Conservation (phyloP, 2,113 vertebrate species). For the Mus spicilegus region DNA sequence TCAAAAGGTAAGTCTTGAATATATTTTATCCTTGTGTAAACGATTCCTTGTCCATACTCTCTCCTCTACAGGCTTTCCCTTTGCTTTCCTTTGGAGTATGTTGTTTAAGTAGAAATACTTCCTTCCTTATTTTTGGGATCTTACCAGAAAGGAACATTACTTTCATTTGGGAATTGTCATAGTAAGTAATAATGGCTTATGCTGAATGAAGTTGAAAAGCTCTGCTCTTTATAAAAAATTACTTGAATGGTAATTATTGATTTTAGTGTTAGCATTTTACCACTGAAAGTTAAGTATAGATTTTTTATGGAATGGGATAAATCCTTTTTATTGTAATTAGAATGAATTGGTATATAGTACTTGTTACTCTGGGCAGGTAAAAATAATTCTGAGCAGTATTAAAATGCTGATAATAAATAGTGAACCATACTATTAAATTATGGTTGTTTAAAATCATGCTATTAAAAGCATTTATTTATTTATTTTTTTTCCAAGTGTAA, state of each 20-base stretch:
- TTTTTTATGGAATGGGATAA: conserved; percentile 5
- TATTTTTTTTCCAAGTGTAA: not conserved
- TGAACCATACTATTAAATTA: not conserved
- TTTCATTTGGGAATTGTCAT: conserved; percentile 45
- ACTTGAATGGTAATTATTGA: conserved; percentile 45
- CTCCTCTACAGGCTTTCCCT: not conserved
- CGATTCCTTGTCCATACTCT: conserved; percentile 20
- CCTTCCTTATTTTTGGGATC: not conserved
- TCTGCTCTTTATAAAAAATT: conserved; percentile 27
- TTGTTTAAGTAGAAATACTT: conserved; percentile 23
- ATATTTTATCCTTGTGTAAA: conserved; percentile 34
- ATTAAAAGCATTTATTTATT: not conserved
- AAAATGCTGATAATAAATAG: conserved; percentile 1
- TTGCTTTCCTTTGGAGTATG: conserved; percentile 31
- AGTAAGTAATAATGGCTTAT: conserved; percentile 39
- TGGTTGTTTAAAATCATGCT: conserved; percentile 22
- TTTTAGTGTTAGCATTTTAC: conserved; percentile 68
- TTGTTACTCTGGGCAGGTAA: not conserved
- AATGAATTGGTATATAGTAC: conserved; percentile 2
- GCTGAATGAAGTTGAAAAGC: conserved; percentile 43
- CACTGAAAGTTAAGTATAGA: conserved; percentile 33
- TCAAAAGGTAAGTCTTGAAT: conserved; percentile 93
- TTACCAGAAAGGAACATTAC: conserved; percentile 3
- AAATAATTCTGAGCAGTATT: conserved; percentile 43
- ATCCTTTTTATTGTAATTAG: not conserved